Evolutionary conservation across 1,140 invertebrate species (phyloP).

Genomic region (Calliopsis andreniformis): DNA sequence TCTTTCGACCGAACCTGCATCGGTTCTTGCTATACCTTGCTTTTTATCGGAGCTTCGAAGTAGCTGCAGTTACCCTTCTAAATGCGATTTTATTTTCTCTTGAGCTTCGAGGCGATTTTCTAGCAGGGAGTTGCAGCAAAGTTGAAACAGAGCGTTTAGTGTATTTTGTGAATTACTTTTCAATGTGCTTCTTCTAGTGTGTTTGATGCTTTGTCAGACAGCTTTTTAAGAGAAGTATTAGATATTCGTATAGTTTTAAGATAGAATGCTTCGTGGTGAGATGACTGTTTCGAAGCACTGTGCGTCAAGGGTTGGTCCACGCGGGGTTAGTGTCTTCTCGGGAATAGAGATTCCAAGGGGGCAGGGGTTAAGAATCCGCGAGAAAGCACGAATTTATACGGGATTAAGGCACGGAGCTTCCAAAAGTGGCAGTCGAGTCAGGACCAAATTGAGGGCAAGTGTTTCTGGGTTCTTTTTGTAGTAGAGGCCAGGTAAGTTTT

Average conservation of each 20-base stretch:
- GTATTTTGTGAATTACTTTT: no score
- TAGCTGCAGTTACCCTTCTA: background rate
- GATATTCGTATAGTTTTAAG: no score
- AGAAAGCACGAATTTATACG: constrained; percentile 24
- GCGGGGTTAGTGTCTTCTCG: background rate
- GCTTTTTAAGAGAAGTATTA: background rate
- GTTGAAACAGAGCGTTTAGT: no score
- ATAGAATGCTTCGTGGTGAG: no score
- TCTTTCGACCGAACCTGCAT: no score
- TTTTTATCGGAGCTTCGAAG: no score
- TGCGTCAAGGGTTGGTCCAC: background rate
- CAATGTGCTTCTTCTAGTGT: no score
- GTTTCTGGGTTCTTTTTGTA: background rate
- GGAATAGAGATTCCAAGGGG: background rate
- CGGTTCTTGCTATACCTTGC: no score
- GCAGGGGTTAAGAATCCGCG: background rate
- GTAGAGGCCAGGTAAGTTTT: constrained; percentile 25
- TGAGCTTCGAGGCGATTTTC: no score
- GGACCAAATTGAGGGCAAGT: background rate
- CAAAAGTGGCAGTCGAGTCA: background rate
- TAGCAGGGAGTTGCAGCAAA: no score
- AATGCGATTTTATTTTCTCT: constrained; percentile 6
- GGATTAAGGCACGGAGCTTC: constrained; percentile 23
- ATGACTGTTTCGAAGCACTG: background rate
- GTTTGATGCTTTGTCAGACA: background rate